Percentiles rank a stretch among this genome's conserved stretches.
These are phyloP conservation scores for Rhinolophus sinicus DNA, from an alignment of 2,113 vertebrate species.

Conservation along the genomic window DNA sequence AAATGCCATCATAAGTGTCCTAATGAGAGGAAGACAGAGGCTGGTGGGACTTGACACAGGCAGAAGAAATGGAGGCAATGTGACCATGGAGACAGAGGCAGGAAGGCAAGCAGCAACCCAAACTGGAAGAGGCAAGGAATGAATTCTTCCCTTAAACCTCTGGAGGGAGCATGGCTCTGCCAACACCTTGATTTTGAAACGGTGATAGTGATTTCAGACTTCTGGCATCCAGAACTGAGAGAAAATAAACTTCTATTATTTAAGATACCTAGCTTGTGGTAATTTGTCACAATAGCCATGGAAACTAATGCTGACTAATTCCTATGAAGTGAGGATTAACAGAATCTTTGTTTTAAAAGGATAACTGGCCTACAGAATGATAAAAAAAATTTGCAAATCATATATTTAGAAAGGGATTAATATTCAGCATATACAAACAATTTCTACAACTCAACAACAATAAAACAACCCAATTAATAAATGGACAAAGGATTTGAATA, in stretches of 20 bases:
- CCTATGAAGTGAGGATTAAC: neutral
- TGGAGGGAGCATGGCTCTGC: neutral
- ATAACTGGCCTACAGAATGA: neutral
- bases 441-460: neutral
- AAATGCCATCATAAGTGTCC: neutral
- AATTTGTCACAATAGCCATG: neutral
- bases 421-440: neutral
- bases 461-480: neutral
- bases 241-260: neutral
- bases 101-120: neutral
- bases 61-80: neutral
- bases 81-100: neutral
- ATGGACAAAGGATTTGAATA: neutral
- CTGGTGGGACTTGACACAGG: neutral
- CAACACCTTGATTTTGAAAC: neutral
- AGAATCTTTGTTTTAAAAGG: neutral
- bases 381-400: neutral
- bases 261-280: neutral
- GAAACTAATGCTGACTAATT: neutral
- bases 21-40: neutral
- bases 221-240: neutral
- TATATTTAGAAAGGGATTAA: neutral
- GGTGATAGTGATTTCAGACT: neutral
- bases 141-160: neutral
- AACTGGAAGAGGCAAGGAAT: neutral